phyloP scores from a whole-genome alignment of 2,113 vertebrate species.

The Physeter macrocephalus region DNA sequence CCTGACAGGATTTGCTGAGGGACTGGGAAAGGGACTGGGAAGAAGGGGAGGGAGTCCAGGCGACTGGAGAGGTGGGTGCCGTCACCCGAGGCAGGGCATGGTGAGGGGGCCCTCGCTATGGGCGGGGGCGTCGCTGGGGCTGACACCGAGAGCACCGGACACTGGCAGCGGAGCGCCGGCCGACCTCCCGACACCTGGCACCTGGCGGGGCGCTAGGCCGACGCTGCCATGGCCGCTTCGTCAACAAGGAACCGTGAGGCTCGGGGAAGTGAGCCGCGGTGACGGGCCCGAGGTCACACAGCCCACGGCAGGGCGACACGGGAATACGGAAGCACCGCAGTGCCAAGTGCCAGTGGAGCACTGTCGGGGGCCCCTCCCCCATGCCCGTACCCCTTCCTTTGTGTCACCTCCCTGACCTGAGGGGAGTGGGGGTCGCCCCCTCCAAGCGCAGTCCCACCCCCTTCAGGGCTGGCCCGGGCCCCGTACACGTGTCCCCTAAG shows the following conservation, averaged over 20 bases:
- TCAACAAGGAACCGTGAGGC: background rate
- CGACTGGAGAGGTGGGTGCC: background rate
- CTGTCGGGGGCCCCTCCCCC: background rate
- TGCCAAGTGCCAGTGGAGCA: background rate
- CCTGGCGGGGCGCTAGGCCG: background rate
- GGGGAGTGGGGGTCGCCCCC: background rate
- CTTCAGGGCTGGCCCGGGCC: background rate
- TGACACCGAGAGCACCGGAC: background rate
- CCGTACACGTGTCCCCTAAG: background rate
- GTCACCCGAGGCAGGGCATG: background rate
- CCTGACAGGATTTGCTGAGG: background rate
- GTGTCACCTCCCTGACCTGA: background rate
- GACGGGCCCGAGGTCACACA: background rate
- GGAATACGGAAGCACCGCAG: background rate
- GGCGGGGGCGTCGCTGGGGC: background rate
- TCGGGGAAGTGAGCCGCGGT: background rate
- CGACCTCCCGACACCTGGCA: too few species aligned
- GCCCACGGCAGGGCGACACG: background rate
- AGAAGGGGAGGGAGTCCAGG: background rate
- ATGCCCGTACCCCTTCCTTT: background rate
- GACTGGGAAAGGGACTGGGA: background rate
- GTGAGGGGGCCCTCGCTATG: background rate
- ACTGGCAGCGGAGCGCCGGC: too few species aligned
- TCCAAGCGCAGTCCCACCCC: background rate
- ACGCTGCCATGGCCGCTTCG: background rate